Percentiles rank a stretch among this genome's conserved stretches.
Conservation (phyloP, 2,797 vertebrate genomes). For the Halcyon smyrnensis region DNA sequence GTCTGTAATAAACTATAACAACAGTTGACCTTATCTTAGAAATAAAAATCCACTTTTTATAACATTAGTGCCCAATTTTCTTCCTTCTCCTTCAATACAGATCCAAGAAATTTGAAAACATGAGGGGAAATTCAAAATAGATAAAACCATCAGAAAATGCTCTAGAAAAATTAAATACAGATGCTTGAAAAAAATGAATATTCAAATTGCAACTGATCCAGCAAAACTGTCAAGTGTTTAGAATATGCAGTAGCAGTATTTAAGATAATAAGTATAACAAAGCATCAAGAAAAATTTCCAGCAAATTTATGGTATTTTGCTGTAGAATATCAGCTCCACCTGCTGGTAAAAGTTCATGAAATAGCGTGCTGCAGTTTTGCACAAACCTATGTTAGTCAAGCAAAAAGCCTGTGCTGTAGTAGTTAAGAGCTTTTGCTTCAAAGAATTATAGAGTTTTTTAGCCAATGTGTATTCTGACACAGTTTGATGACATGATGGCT, state of each 20-base stretch:
- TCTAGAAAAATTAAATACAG: not conserved
- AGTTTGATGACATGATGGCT: not conserved
- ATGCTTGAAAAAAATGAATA: not conserved
- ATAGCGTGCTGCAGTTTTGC: not conserved
- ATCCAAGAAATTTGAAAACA: not conserved
- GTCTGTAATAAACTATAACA: not conserved
- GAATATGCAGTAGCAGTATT: not conserved
- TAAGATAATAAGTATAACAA: not conserved
- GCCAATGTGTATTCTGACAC: not conserved
- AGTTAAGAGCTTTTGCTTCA: not conserved
- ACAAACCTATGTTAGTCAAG: not conserved
- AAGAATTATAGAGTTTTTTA: not conserved
- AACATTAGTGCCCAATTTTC: not conserved
- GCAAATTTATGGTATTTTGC: not conserved
- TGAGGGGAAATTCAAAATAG: not conserved
- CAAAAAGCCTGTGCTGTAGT: not conserved
- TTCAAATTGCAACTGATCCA: not conserved
- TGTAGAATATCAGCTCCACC: slow-evolving; percentile 71
- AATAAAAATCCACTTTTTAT: not conserved
- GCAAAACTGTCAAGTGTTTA: not conserved
- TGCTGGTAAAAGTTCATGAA: slow-evolving; percentile 58
- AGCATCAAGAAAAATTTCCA: not conserved
- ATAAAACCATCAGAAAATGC: not conserved
- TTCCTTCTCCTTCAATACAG: not conserved
- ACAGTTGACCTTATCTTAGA: not conserved